Conservation (phyloP, 2,113 vertebrate species). For the Geococcyx californianus region DNA sequence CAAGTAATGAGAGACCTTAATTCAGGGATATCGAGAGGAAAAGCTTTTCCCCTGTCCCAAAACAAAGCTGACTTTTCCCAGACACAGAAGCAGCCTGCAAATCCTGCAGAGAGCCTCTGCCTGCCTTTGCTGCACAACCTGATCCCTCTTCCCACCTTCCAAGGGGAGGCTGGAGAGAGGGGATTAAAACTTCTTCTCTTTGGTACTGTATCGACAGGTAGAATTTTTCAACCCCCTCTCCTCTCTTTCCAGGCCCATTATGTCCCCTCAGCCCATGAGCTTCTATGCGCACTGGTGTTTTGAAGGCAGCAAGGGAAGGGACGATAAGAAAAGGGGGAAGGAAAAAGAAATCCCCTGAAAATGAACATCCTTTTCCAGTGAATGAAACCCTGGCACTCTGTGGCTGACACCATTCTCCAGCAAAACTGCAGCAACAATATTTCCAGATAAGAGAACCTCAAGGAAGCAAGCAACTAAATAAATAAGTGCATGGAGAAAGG, state of each 20-base stretch:
- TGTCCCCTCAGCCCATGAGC: background rate
- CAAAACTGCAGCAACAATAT: background rate
- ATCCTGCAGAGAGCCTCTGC: background rate
- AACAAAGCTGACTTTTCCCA: constrained; percentile 50
- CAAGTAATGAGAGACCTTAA: constrained; percentile 24
- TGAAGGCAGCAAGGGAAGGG: background rate
- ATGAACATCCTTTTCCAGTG: background rate
- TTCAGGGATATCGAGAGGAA: background rate
- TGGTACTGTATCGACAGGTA: background rate
- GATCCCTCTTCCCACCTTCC: background rate
- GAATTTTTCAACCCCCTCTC: background rate
- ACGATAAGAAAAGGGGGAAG: background rate
- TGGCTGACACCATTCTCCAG: background rate
- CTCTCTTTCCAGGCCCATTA: background rate
- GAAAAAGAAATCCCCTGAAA: background rate
- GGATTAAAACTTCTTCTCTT: background rate
- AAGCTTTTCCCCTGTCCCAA: constrained; percentile 13
- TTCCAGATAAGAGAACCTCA: constrained; percentile 40
- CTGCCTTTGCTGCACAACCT: accelerated
- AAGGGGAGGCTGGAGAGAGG: background rate
- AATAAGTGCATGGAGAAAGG: constrained; percentile 44
- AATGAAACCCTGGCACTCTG: background rate
- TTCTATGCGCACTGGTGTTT: background rate
- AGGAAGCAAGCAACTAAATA: constrained; percentile 40
- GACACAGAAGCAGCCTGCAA: background rate